Evolutionary conservation across 2,888 invertebrate genomes (phyloP).

Genomic region (Leptodirus hochenwartii): DNA sequence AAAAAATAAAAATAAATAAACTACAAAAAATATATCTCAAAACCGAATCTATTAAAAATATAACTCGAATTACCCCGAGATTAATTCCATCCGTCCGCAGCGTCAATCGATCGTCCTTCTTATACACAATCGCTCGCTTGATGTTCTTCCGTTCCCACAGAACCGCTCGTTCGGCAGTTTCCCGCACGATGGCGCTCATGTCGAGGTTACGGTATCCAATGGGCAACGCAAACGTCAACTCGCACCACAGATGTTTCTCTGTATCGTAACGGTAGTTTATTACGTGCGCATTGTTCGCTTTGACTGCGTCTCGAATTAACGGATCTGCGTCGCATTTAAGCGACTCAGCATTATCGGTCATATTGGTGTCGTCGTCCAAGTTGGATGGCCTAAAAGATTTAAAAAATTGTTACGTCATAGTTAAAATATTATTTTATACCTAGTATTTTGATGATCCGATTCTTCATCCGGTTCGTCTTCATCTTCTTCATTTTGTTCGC

Average conservation of each 20-base stretch:
- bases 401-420: too few relatives aligned
- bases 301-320: too few relatives aligned
- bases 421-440: too few relatives aligned
- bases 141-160: slow-evolving; percentile 67
- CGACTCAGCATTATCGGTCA: too few relatives aligned
- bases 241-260: slow-evolving; percentile 65
- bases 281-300: too few relatives aligned
- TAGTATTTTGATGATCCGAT: slow-evolving; percentile 2
- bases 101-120: slow-evolving; percentile 39
- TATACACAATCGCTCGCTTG: slow-evolving; percentile 66
- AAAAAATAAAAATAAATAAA: too few relatives aligned
- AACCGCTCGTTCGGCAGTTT: slow-evolving; percentile 50
- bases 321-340: too few relatives aligned
- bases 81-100: slow-evolving; percentile 95
- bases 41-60: too few relatives aligned
- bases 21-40: too few relatives aligned
- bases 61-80: slow-evolving; percentile 43
- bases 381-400: too few relatives aligned
- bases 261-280: slow-evolving; percentile 57
- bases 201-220: slow-evolving; percentile 40
- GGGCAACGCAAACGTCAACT: slow-evolving; percentile 50
- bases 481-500: too few relatives aligned
- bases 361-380: too few relatives aligned
- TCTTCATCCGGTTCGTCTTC: slow-evolving; percentile 19
- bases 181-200: slow-evolving; percentile 52